Percentiles rank a stretch among this genome's conserved stretches.
Conservation (phyloP, 35 echinoderm and acorn worm species). For the Nesometra sesokonis region DNA sequence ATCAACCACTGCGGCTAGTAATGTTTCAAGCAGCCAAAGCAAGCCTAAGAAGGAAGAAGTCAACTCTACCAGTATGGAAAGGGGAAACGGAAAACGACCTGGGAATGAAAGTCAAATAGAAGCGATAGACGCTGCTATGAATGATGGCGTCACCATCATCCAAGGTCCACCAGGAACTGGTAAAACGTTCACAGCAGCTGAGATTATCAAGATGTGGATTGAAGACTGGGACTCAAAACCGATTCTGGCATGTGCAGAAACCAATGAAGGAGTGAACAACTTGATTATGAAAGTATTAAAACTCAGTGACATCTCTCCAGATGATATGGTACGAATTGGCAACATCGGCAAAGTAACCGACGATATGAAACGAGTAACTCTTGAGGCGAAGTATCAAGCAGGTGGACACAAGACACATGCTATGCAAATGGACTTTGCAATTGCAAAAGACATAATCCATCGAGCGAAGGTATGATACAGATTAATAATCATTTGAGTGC, state of each 20-base stretch:
- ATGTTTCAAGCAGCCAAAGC: too few relatives aligned
- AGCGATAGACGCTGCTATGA: not conserved
- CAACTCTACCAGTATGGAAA: too few relatives aligned
- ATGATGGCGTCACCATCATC: not conserved
- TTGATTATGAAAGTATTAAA: not conserved
- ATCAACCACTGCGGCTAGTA: too few relatives aligned
- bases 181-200: not conserved
- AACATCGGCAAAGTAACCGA: not conserved
- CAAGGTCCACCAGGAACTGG: not conserved
- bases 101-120: not conserved
- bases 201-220: not conserved
- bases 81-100: not conserved
- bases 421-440: not conserved
- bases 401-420: not conserved
- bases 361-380: not conserved
- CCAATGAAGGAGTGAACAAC: not conserved
- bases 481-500: too few relatives aligned
- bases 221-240: not conserved
- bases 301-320: not conserved
- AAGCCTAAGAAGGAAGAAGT: too few relatives aligned
- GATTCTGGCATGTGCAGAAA: not conserved
- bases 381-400: not conserved
- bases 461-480: not conserved
- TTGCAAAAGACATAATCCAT: not conserved
- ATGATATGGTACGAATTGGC: not conserved